Evolutionary conservation across 1,140 invertebrate species (phyloP), one percentile per base, ranked within the genome.

Genomic region (Stegodyphus dumicola): DNA sequence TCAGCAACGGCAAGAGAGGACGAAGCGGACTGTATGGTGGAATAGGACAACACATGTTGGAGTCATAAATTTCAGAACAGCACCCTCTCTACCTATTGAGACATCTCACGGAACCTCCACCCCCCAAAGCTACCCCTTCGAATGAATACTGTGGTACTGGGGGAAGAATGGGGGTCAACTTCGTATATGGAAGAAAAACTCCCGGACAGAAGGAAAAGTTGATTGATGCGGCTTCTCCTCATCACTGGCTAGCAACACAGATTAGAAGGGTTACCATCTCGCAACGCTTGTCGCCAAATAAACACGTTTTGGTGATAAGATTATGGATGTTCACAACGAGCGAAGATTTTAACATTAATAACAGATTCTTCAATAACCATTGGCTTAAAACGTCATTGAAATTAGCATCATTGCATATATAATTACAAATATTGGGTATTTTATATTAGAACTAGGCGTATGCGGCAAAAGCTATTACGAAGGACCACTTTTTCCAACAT

Each of bases 1-100:
- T 7, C 13, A 18, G 6, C 69, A 15, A 17, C 17, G 51, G 49
- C 49, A 33, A 33, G 33, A 33, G 33, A 67, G 17, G 66, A 71
- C 52, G 77, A 70, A 33, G 11, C 67, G 67, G 65, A 56, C 52
- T 18, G 53, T n/a, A 69, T 11, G 11, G 33, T 18, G 51, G 71
- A 17, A 76, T 51, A 66, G 81, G 73, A 85, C 84, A 86, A 86
- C 84, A 86, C 76, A 86, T 86, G 84, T 86, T 86, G 84, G 84
- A 73, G 84, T 74, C 76, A 86, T 86, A 86, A 86, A 86, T 86
- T 86, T 86, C 70, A 18, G 81, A 64, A 77, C 64, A 74, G 79
- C 70, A 75, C 79, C 79, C 79, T 75, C 53, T 64, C 18, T 80
- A 74, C 79, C 79, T 81, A 81, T 81, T 81, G 79, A 81, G 79